Conservation (phyloP, 2,888 invertebrate species). For the Dascillus cervinus region DNA sequence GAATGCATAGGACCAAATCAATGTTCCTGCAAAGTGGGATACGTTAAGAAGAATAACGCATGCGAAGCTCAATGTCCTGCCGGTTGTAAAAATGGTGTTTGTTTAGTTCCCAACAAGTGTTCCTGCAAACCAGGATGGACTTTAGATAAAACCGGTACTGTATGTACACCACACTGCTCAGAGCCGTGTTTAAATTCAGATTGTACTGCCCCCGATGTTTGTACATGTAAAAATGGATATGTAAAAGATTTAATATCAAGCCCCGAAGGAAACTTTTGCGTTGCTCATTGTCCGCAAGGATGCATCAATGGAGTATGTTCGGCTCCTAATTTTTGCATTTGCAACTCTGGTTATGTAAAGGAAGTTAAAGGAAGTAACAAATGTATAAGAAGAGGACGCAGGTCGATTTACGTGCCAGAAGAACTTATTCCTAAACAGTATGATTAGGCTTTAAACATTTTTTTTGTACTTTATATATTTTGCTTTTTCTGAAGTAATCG, state of each 20-base stretch:
- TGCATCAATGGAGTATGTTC: constrained; percentile 68
- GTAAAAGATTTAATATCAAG: constrained; percentile 28
- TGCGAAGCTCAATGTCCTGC: constrained; percentile 38
- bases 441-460: no score
- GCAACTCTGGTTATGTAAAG: constrained; percentile 60
- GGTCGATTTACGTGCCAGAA: constrained; percentile 38
- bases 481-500: no score
- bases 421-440: constrained; percentile 34
- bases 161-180: constrained; percentile 41
- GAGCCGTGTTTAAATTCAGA: constrained; percentile 49
- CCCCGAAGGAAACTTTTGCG: constrained; percentile 38
- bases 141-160: constrained; percentile 31
- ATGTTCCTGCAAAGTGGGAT: constrained; percentile 45
- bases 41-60: constrained; percentile 23
- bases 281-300: constrained; percentile 57
- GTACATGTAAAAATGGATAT: constrained; percentile 42
- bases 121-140: constrained; percentile 44
- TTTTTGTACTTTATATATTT: no score
- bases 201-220: constrained; percentile 39
- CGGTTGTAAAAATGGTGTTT: constrained; percentile 47
- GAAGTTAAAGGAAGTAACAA: constrained; percentile 56
- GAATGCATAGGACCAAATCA: constrained; percentile 45
- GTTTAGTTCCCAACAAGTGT: constrained; percentile 48
- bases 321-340: constrained; percentile 66
- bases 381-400: constrained; percentile 49